Conservation (phyloP, 2,888 invertebrate species). For the Cotesia congregata region DNA sequence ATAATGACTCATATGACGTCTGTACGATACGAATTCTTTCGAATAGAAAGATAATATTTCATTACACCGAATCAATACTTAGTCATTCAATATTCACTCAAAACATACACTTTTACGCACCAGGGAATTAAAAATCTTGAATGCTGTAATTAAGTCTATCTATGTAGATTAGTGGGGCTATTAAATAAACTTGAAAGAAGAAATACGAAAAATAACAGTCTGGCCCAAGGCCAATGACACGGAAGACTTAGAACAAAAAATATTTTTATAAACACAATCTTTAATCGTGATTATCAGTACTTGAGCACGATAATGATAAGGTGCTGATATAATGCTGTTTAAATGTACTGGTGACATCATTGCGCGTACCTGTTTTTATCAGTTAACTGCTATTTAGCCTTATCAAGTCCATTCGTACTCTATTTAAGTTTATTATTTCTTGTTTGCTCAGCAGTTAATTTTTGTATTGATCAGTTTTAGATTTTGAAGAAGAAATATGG, state of each 20-base stretch:
- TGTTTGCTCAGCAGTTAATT: not conserved
- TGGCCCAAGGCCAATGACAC: not conserved
- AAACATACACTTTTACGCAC: no score
- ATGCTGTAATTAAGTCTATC: no score
- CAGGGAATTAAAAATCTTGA: no score
- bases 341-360: slow-evolving; percentile 2
- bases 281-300: not conserved
- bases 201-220: no score
- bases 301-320: not conserved
- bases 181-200: no score
- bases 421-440: no score
- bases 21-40: not conserved
- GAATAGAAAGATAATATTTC: no score
- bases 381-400: slow-evolving; percentile 18
- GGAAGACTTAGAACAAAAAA: not conserved
- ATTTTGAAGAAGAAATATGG: not conserved
- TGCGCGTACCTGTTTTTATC: slow-evolving; percentile 15
- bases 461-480: not conserved
- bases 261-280: not conserved
- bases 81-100: no score
- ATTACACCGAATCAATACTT: no score
- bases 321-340: not conserved
- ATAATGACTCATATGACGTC: not conserved
- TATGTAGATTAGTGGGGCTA: no score
- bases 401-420: not conserved